Evolutionary conservation across 2,113 vertebrate species (phyloP).

Genomic region (Syrmaticus mikado): DNA sequence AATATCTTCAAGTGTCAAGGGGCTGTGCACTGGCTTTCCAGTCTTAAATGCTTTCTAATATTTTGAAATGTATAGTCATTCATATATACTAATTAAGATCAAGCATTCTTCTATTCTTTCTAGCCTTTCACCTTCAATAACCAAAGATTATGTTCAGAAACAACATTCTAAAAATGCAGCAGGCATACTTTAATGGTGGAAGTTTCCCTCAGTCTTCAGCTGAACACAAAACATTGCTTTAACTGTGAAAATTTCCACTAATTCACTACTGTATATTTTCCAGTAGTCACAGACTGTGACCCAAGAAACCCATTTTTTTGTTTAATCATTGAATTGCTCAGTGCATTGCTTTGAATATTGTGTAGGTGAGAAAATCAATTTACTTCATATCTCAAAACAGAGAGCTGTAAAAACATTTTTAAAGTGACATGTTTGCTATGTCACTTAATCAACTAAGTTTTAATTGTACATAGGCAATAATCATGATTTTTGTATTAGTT

Average conservation of each 20-base stretch:
- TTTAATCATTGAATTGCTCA: not conserved
- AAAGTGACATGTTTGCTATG: not conserved
- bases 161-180: not conserved
- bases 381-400: not conserved
- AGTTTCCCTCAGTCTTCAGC: not conserved
- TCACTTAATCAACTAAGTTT: not conserved
- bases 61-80: not conserved
- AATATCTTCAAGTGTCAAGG: not conserved
- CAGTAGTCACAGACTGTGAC: not conserved
- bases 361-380: slow-evolving; percentile 9
- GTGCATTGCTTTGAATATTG: not conserved
- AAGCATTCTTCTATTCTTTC: not conserved
- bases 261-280: not conserved
- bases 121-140: not conserved
- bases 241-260: not conserved
- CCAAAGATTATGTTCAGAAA: not conserved
- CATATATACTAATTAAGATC: not conserved
- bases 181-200: not conserved
- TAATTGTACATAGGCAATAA: not conserved
- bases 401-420: not conserved
- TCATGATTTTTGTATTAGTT: not conserved
- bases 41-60: not conserved
- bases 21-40: fast-evolving
- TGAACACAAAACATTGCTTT: not conserved
- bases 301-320: not conserved